phyloP scores from a whole-genome alignment of 2,888 invertebrate genomes.

The Acholoe squamosa region DNA sequence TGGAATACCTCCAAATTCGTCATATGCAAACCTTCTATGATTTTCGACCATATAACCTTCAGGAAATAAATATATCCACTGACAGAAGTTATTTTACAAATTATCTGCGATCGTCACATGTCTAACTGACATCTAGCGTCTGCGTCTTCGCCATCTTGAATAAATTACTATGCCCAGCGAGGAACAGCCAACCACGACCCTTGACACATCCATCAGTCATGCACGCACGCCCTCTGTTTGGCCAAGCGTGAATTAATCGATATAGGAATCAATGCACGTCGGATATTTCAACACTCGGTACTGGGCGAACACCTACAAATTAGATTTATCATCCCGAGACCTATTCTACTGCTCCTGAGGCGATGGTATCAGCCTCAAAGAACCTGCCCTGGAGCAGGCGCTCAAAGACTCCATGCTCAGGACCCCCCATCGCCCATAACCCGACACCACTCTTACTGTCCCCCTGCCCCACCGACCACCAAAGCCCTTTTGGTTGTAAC shows the following conservation, averaged over 20 bases:
- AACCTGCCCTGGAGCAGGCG: not conserved
- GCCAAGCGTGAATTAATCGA: slow-evolving; percentile 36
- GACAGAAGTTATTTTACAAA: no score
- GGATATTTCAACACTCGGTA: slow-evolving; percentile 42
- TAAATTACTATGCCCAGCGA: not conserved
- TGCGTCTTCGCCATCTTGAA: not conserved
- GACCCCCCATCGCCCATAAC: not conserved
- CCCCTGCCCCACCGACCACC: not conserved
- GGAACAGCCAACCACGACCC: not conserved
- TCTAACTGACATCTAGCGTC: no score
- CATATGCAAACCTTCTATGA: no score
- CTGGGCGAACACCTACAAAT: slow-evolving; percentile 25
- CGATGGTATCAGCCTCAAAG: slow-evolving; percentile 21
- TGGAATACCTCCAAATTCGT: no score
- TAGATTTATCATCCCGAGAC: slow-evolving; percentile 35
- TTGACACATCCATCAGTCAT: slow-evolving; percentile 50
- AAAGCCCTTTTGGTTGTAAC: not conserved
- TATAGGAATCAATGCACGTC: slow-evolving; percentile 32
- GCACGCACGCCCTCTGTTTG: slow-evolving; percentile 25
- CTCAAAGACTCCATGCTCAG: not conserved
- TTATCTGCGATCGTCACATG: no score
- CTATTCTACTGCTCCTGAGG: slow-evolving; percentile 11
- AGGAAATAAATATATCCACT: no score
- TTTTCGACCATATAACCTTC: no score
- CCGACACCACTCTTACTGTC: not conserved